A percentile compares a stretch with the other conserved stretches of the same genome.
Evolutionary conservation across 2,888 invertebrate genomes (phyloP).

Genomic region (Seladonia tumulorum): DNA sequence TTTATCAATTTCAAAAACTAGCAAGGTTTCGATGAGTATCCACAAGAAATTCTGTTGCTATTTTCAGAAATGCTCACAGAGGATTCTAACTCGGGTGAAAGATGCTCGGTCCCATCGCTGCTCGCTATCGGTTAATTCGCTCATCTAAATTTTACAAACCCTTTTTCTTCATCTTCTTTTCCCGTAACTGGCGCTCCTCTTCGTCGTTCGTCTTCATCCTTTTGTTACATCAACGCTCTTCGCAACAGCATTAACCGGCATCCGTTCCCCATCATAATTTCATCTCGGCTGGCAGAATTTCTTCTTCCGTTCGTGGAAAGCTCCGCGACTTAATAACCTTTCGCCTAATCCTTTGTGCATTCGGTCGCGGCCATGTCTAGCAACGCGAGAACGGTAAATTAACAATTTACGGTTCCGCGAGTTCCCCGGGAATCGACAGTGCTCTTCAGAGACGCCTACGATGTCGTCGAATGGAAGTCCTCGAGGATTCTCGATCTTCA

Average conservation of each 20-base stretch:
- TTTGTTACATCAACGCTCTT: background rate
- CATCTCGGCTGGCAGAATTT: background rate
- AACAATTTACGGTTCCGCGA: background rate
- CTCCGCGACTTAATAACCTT: background rate
- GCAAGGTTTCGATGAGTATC: no score
- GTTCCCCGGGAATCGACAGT: background rate
- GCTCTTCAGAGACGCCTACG: background rate
- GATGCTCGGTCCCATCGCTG: background rate
- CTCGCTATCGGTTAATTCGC: background rate
- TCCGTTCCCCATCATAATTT: background rate
- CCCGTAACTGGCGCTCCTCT: background rate
- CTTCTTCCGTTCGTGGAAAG: background rate
- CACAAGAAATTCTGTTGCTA: no score
- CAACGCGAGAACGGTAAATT: background rate
- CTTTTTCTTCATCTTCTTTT: background rate
- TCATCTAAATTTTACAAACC: background rate
- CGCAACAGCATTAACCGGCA: background rate
- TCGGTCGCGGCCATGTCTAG: background rate
- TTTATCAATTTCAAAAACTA: no score
- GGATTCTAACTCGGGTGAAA: no score
- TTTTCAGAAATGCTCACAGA: no score
- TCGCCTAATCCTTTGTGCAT: background rate
- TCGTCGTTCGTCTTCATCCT: background rate
- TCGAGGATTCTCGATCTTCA: no score
- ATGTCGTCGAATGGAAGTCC: background rate